A percentile compares a stretch with the other conserved stretches of the same genome.
Conservation (phyloP, 2,797 vertebrate genomes). For the Eleutherodactylus coqui region DNA sequence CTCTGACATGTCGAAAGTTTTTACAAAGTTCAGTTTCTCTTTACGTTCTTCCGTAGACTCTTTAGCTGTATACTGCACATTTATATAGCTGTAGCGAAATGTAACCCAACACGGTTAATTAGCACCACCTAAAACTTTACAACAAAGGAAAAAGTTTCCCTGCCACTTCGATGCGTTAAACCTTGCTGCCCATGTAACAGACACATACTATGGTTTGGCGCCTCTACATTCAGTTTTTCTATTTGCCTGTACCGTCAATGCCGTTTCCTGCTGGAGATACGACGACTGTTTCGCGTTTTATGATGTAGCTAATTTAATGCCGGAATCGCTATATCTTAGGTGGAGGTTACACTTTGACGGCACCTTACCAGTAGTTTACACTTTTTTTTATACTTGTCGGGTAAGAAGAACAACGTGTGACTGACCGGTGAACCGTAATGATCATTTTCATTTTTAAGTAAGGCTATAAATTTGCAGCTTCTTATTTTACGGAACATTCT, state of each 20-base stretch:
- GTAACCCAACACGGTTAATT: too few species aligned
- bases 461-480: not conserved
- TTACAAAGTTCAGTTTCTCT: too few species aligned
- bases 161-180: too few species aligned
- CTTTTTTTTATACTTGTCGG: not conserved
- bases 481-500: not conserved
- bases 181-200: not conserved
- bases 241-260: not conserved
- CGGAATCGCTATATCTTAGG: not conserved
- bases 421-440: not conserved
- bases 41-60: too few species aligned
- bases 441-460: not conserved
- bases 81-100: too few species aligned
- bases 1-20: too few species aligned
- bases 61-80: too few species aligned
- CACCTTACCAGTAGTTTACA: not conserved
- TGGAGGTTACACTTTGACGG: not conserved
- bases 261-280: not conserved
- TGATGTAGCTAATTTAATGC: not conserved
- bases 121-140: too few species aligned
- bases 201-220: not conserved
- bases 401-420: not conserved
- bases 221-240: not conserved
- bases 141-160: too few species aligned
- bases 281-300: not conserved